Conservation (phyloP, 2,113 vertebrate species). For the Sciurus niger region DNA sequence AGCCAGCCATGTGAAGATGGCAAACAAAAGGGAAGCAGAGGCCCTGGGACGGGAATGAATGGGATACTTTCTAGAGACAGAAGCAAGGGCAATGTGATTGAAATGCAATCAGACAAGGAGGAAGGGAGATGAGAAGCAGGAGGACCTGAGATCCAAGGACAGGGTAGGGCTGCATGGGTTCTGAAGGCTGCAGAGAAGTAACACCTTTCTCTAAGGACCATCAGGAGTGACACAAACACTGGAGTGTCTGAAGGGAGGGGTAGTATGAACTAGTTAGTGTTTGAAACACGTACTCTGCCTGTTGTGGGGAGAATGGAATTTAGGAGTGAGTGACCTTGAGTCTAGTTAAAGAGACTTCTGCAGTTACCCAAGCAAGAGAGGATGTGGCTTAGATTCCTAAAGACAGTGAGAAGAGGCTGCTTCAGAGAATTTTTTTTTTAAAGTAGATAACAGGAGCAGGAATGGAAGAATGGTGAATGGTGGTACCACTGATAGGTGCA, state of each 20-base stretch:
- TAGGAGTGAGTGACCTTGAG: not conserved
- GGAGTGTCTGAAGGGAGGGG: not conserved
- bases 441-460: not conserved
- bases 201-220: no score
- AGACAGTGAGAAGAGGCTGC: not conserved
- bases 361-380: not conserved
- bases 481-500: not conserved
- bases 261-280: not conserved
- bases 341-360: not conserved
- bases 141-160: not conserved
- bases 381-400: not conserved
- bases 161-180: not conserved
- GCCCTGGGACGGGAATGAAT: not conserved
- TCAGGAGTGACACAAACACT: not conserved
- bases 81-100: not conserved
- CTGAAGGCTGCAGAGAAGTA: not conserved
- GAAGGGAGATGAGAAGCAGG: not conserved
- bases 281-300: not conserved
- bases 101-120: not conserved
- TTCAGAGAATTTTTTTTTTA: not conserved
- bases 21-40: not conserved
- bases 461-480: not conserved
- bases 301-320: not conserved
- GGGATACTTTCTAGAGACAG: not conserved
- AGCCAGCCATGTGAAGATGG: not conserved